Conservation (phyloP, 2,888 invertebrate genomes). For the Dynastes maya region DNA sequence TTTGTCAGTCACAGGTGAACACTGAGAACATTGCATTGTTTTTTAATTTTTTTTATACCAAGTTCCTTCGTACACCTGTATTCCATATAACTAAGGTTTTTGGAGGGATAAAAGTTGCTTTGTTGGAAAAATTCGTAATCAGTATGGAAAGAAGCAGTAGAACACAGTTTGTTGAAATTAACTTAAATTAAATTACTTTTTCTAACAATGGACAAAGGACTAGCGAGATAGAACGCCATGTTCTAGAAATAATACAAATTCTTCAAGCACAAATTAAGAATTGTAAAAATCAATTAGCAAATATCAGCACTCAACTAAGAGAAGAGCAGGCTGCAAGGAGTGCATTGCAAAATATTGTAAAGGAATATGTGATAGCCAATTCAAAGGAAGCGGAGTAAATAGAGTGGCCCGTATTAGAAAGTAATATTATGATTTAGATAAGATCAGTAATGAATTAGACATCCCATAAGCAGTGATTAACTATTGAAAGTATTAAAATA, state of each 20-base stretch:
- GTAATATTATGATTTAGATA: constrained; percentile 38
- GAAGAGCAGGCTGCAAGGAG: constrained; percentile 68
- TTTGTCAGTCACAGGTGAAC: no score
- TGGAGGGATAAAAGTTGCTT: neutral
- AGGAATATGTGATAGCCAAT: constrained; percentile 62
- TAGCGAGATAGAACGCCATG: constrained; percentile 54
- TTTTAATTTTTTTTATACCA: no score
- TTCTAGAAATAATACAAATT: constrained; percentile 58
- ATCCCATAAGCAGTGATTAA: neutral
- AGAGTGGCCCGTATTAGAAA: constrained; percentile 65
- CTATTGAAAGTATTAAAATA: constrained; percentile 17
- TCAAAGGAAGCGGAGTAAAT: constrained; percentile 65
- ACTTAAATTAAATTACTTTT: no score
- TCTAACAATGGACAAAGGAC: constrained; percentile 41
- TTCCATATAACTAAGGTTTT: neutral
- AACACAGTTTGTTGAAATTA: constrained; percentile 21
- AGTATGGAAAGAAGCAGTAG: constrained; percentile 6
- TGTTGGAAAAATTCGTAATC: neutral
- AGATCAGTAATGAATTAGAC: constrained; percentile 16
- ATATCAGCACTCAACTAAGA: constrained; percentile 64
- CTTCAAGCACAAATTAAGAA: constrained; percentile 62
- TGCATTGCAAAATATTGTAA: constrained; percentile 65
- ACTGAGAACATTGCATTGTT: no score
- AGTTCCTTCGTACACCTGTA: neutral
- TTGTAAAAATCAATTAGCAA: constrained; percentile 66